These are phyloP conservation scores for Notodonta ziczac DNA, from an alignment of 2,888 invertebrate species.

Conservation along the genomic window DNA sequence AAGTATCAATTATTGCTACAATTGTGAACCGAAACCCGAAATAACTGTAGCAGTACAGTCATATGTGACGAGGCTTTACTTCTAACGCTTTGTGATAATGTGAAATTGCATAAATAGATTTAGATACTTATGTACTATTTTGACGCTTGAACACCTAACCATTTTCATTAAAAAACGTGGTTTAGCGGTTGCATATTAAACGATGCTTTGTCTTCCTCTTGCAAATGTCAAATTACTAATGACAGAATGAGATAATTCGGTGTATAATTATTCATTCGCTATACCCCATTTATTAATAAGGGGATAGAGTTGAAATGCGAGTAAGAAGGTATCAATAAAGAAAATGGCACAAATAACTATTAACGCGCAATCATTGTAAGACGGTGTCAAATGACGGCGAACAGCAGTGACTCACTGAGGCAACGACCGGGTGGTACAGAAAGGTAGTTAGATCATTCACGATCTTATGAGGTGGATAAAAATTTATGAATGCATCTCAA, in stretches of 20 bases:
- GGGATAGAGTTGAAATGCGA: not conserved
- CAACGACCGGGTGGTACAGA: conserved; percentile 54
- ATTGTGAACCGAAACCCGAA: conserved; percentile 41
- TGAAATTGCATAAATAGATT: no score
- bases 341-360: conserved; percentile 45
- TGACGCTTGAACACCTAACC: no score
- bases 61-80: not conserved
- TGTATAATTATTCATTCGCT: no score
- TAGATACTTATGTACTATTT: not conserved
- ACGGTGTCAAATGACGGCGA: conserved; percentile 41
- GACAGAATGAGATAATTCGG: no score
- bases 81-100: not conserved
- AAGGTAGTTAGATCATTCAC: conserved; percentile 39
- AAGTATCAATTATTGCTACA: conserved; percentile 43
- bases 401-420: conserved; percentile 69
- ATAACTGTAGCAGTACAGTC: conserved; percentile 21
- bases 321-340: no score
- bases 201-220: no score
- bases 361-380: conserved; percentile 46
- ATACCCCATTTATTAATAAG: no score
- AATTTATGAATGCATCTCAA: not conserved
- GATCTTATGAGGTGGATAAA: conserved; percentile 33
- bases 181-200: no score
- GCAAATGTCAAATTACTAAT: no score
- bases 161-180: no score